Evolutionary conservation across 35 echinoderm and acorn worm species (phyloP).

Genomic region (Patiria miniata): DNA sequence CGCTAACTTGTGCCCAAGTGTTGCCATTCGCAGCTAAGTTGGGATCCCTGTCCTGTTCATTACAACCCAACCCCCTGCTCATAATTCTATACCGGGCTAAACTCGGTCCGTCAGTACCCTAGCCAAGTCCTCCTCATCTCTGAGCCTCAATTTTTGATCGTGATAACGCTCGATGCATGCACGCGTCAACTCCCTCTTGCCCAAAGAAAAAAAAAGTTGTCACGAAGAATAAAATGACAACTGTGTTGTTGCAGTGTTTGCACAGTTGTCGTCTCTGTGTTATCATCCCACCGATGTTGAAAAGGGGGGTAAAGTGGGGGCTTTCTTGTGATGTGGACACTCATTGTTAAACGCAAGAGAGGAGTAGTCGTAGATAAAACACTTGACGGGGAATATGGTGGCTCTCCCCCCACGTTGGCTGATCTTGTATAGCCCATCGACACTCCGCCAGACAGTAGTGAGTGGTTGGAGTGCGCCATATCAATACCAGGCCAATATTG

Average conservation of each 20-base stretch:
- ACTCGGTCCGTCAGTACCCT: neutral
- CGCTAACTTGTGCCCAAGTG: constrained; percentile 21
- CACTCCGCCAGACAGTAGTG: constrained; percentile 6
- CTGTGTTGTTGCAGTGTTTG: constrained; percentile 24
- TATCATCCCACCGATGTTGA: neutral
- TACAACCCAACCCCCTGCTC: neutral
- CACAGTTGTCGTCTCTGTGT: neutral
- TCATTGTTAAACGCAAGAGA: neutral
- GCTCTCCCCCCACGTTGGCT: neutral
- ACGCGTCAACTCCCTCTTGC: neutral
- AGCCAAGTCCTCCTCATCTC: neutral
- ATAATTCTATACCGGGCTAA: neutral
- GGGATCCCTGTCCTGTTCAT: neutral
- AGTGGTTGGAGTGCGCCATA: neutral
- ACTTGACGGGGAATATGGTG: constrained; percentile 4
- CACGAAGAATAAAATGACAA: constrained; percentile 5
- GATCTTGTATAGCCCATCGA: neutral
- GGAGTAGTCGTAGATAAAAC: constrained; percentile 3
- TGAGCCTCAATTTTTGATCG: too few relatives aligned
- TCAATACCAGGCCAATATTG: constrained; percentile 2
- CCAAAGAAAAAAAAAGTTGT: constrained; percentile 16
- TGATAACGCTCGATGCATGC: neutral
- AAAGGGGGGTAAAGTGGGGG: neutral
- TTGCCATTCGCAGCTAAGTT: constrained; percentile 16
- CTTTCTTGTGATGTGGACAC: neutral